Conservation (phyloP, 1,140 invertebrate genomes). For the Heterodera schachtii region DNA sequence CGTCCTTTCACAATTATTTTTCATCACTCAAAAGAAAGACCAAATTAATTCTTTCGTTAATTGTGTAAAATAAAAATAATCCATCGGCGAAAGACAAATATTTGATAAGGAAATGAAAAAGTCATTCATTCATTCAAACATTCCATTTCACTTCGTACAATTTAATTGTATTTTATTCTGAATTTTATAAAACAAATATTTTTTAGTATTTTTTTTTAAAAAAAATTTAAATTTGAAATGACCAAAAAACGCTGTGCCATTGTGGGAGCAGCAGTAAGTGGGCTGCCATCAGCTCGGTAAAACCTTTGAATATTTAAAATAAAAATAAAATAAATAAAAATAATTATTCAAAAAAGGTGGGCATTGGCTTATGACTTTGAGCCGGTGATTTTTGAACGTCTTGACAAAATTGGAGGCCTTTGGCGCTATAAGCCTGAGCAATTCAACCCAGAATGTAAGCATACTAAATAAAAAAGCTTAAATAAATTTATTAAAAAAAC, state of each 20-base stretch:
- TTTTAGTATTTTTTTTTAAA: too few species aligned
- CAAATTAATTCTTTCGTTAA: too few species aligned
- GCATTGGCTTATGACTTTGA: conserved; percentile 48
- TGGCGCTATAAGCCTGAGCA: conserved; percentile 56
- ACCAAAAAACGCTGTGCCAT: conserved; percentile 31
- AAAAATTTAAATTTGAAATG: background rate
- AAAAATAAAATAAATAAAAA: background rate
- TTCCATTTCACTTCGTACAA: too few species aligned
- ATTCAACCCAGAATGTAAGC: background rate
- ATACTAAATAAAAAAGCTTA: background rate
- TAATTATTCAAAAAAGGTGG: conserved; percentile 29
- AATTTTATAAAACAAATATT: too few species aligned
- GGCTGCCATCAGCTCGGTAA: conserved; percentile 23
- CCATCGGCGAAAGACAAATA: too few species aligned
- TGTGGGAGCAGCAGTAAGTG: conserved; percentile 24
- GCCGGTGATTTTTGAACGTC: conserved; percentile 66
- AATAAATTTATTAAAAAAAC: background rate
- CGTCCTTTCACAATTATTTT: too few species aligned
- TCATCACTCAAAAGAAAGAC: too few species aligned
- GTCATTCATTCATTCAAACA: too few species aligned
- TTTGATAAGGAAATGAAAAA: too few species aligned
- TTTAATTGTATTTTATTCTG: too few species aligned
- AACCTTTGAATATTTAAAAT: background rate
- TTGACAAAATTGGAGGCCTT: conserved; percentile 64
- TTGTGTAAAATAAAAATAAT: too few species aligned